These are phyloP conservation scores for Oscarella lobularis DNA, from an alignment of 37 sponge, comb jelly and placozoan species.

Conservation along the genomic window DNA sequence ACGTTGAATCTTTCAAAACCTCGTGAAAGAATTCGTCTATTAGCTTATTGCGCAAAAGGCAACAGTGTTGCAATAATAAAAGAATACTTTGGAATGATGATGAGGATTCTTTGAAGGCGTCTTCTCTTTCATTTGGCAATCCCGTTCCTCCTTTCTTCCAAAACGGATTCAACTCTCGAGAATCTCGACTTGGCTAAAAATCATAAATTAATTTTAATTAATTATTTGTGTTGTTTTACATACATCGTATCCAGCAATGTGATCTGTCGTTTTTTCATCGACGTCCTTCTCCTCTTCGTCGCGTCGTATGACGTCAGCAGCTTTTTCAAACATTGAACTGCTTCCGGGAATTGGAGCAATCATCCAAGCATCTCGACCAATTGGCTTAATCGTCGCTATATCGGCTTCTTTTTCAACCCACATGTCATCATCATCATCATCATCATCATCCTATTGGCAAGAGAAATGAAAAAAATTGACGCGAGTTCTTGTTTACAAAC, in stretches of 20 bases:
- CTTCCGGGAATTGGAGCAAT: background rate
- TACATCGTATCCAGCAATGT: background rate
- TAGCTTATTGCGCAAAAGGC: background rate
- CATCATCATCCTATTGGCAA: no score
- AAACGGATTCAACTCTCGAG: slow-evolving; percentile 63
- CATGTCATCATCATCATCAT: background rate
- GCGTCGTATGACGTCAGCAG: background rate
- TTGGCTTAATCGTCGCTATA: background rate
- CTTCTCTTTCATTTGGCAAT: slow-evolving; percentile 17
- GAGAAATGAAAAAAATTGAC: no score
- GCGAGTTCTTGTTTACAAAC: no score
- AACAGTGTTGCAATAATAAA: background rate
- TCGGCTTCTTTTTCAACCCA: background rate
- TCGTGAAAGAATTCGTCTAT: no score
- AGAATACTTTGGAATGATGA: no score
- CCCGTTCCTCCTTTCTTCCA: slow-evolving; percentile 77
- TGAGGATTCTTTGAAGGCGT: no score
- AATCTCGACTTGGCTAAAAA: slow-evolving; percentile 46
- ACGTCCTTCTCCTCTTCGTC: slow-evolving; percentile 4
- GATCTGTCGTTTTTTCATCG: slow-evolving; percentile 1
- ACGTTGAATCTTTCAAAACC: no score
- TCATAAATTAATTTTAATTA: background rate
- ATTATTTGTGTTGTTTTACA: background rate
- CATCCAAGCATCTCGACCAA: slow-evolving; percentile 9
- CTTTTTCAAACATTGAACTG: background rate